phyloP scores from a whole-genome alignment of 2,888 invertebrate genomes.

The Myopa testacea region DNA sequence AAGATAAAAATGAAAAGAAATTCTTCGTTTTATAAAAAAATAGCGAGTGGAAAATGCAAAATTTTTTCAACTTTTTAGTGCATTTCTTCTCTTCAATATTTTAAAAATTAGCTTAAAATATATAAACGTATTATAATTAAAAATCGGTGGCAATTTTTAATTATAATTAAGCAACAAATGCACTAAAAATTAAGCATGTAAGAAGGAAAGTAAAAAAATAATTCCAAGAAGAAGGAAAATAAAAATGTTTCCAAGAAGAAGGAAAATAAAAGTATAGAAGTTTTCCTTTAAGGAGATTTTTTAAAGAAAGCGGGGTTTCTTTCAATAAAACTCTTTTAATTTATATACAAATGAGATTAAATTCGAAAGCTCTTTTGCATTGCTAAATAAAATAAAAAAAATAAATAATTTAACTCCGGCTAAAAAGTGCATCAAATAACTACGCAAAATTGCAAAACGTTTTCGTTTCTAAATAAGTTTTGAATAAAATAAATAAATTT shows the following conservation, averaged over 20 bases:
- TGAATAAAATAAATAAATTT: too few relatives aligned
- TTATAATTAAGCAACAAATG: conserved; percentile 19
- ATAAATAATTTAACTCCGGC: background rate
- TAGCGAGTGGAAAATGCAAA: conserved; percentile 53
- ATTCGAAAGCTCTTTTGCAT: background rate
- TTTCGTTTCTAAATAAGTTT: background rate
- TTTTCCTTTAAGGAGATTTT: too few relatives aligned
- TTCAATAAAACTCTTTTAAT: background rate
- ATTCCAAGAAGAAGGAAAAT: too few relatives aligned
- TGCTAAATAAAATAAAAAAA: too few relatives aligned
- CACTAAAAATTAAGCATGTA: conserved; percentile 15
- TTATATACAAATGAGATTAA: background rate
- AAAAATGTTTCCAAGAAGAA: too few relatives aligned
- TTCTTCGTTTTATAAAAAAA: conserved; percentile 42
- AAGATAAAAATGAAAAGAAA: conserved; percentile 14
- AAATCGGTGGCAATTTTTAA: background rate
- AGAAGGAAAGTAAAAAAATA: conserved; percentile 10
- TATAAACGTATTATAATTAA: conserved; percentile 3
- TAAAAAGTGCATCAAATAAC: background rate
- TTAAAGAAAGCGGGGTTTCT: too few relatives aligned
- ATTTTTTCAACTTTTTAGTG: conserved; percentile 30
- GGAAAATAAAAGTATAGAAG: too few relatives aligned
- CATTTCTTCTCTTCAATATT: conserved; percentile 34
- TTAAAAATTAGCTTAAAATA: conserved; percentile 6
- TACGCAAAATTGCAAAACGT: background rate